phyloP scores from a whole-genome alignment of 2,888 invertebrate genomes.

The Pandemis heparana region DNA sequence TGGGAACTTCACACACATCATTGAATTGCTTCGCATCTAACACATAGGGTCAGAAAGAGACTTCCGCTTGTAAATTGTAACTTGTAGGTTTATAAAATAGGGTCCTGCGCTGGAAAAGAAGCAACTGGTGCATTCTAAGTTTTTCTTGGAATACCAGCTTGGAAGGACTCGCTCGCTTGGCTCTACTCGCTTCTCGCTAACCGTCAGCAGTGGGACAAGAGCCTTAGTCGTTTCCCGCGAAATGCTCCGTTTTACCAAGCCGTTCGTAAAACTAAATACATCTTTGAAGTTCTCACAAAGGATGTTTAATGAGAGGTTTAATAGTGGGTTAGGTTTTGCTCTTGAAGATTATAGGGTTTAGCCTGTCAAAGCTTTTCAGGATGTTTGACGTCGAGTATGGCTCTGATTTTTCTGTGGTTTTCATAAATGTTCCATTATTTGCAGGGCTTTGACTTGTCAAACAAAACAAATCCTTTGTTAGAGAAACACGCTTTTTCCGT shows the following conservation, averaged over 20 bases:
- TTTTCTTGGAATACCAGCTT: too few relatives aligned
- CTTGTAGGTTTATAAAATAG: too few relatives aligned
- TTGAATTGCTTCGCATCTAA: too few relatives aligned
- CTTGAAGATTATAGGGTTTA: constrained; percentile 3
- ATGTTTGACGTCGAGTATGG: neutral
- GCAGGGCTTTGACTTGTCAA: neutral
- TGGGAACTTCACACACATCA: too few relatives aligned
- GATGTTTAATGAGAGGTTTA: constrained; percentile 32
- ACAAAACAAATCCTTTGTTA: neutral
- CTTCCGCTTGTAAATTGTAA: too few relatives aligned
- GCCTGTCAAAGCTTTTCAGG: constrained; percentile 3
- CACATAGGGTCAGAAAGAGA: too few relatives aligned
- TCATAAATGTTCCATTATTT: neutral
- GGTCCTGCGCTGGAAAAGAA: too few relatives aligned
- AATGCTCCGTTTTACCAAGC: neutral
- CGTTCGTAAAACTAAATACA: constrained; percentile 36
- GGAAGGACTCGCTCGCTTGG: too few relatives aligned
- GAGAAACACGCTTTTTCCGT: neutral
- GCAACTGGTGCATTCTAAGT: too few relatives aligned
- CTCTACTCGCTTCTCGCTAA: too few relatives aligned
- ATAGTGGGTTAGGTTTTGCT: constrained; percentile 13
- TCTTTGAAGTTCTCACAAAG: constrained; percentile 39
- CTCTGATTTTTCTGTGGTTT: neutral
- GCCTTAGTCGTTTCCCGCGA: neutral
- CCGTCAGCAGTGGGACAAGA: too few relatives aligned